phyloP scores from a whole-genome alignment of 2,888 invertebrate species.

The Homarus gammarus region DNA sequence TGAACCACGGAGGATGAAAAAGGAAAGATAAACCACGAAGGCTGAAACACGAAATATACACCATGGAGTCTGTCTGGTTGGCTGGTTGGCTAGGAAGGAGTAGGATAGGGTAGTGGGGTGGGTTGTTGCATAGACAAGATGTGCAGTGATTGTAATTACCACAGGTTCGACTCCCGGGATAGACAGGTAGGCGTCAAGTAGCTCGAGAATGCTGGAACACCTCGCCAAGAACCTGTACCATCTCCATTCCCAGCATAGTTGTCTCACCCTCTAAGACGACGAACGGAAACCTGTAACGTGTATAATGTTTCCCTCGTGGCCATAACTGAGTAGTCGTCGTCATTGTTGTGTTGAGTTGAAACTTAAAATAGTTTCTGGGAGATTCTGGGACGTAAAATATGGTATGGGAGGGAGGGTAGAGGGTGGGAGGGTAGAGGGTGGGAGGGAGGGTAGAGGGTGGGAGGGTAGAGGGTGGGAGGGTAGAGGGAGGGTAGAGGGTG shows the following conservation, averaged over 20 bases:
- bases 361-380: not conserved
- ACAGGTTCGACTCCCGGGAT: not conserved
- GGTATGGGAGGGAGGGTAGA: too few species aligned
- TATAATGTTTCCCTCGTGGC: not conserved
- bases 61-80: too few species aligned
- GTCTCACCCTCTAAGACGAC: not conserved
- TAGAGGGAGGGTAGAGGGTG: too few species aligned
- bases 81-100: too few species aligned
- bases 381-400: not conserved
- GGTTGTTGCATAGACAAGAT: too few species aligned
- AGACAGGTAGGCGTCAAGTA: not conserved
- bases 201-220: not conserved
- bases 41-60: too few species aligned
- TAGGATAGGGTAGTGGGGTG: too few species aligned
- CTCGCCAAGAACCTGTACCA: not conserved
- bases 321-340: not conserved
- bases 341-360: not conserved
- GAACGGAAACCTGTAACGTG: not conserved
- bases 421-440: too few species aligned
- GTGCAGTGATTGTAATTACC: not conserved
- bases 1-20: too few species aligned
- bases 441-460: too few species aligned
- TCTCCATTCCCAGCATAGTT: not conserved
- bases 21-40: too few species aligned
- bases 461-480: too few species aligned